A percentile compares a stretch with the other conserved stretches of the same genome.
phyloP scores from a whole-genome alignment of 2,113 vertebrate genomes.

The Pelodiscus sinensis region DNA sequence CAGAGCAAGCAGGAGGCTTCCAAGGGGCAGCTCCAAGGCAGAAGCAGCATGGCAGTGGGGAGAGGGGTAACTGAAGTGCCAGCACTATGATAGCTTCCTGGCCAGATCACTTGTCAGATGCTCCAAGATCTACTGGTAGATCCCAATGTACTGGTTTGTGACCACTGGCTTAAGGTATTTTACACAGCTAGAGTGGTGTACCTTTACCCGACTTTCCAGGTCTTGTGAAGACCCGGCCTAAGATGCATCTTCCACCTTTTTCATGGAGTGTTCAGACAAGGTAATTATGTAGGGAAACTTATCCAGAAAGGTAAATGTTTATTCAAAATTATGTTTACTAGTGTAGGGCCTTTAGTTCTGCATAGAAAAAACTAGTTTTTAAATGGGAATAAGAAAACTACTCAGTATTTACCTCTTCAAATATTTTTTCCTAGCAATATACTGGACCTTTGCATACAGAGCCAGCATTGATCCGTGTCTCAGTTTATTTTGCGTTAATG shows the following conservation, averaged over 20 bases:
- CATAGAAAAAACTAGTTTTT: constrained; percentile 34
- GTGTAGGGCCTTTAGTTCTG: constrained; percentile 11
- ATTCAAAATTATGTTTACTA: neutral
- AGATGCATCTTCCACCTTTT: neutral
- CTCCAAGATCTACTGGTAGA: too few species aligned
- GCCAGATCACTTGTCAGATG: too few species aligned
- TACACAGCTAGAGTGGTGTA: too few species aligned
- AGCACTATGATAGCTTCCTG: too few species aligned
- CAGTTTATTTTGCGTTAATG: constrained; percentile 47
- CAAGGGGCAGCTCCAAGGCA: too few species aligned
- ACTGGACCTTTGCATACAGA: neutral
- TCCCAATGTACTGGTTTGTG: too few species aligned
- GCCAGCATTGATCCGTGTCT: neutral
- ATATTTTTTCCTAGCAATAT: constrained; percentile 51
- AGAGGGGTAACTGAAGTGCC: too few species aligned
- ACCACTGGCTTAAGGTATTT: too few species aligned
- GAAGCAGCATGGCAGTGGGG: too few species aligned
- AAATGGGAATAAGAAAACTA: constrained; percentile 16
- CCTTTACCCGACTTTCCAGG: too few species aligned
- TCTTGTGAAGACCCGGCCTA: neutral
- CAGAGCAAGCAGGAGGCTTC: too few species aligned
- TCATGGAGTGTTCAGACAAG: constrained; percentile 32
- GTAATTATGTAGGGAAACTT: neutral
- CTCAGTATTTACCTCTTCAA: constrained; percentile 33
- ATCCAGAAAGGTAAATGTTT: constrained; percentile 45